phyloP scores from a whole-genome alignment of 2,888 invertebrate species.

The Stomorhina lunata region DNA sequence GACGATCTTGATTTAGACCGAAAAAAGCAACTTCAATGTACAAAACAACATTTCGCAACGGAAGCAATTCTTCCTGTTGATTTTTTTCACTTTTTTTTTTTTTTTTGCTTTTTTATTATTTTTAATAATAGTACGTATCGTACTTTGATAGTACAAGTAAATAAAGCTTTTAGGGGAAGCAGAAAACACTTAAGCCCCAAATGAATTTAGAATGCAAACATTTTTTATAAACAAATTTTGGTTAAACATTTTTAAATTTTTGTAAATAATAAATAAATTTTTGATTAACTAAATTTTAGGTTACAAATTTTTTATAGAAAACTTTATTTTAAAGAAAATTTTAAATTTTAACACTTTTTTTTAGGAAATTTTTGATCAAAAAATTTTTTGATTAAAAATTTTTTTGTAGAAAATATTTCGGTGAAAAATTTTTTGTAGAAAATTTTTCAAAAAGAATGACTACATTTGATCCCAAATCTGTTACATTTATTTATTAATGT shows the following conservation, averaged over 20 bases:
- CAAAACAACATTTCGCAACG: slow-evolving; percentile 58
- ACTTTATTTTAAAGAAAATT: too few relatives aligned
- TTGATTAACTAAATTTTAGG: too few relatives aligned
- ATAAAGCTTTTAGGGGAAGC: slow-evolving; percentile 28
- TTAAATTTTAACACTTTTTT: too few relatives aligned
- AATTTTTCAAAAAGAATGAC: too few relatives aligned
- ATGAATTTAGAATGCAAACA: neutral
- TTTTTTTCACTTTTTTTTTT: slow-evolving; percentile 37
- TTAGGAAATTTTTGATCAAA: too few relatives aligned
- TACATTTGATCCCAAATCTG: too few relatives aligned
- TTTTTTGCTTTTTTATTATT: slow-evolving; percentile 1
- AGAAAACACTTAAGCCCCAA: slow-evolving; percentile 18
- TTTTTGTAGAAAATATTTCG: too few relatives aligned
- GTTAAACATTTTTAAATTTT: neutral
- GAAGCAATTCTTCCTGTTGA: slow-evolving; percentile 63
- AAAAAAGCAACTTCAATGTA: slow-evolving; percentile 53
- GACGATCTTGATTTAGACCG: slow-evolving; percentile 55
- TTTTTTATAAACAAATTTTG: neutral
- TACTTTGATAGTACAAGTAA: slow-evolving; percentile 44
- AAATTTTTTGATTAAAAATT: too few relatives aligned
- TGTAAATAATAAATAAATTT: neutral
- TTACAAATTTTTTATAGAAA: too few relatives aligned
- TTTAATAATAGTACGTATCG: slow-evolving; percentile 40
- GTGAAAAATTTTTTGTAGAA: too few relatives aligned
- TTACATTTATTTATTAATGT: too few relatives aligned